Conservation (phyloP, 2,888 invertebrate species). For the Agrotis puta region DNA sequence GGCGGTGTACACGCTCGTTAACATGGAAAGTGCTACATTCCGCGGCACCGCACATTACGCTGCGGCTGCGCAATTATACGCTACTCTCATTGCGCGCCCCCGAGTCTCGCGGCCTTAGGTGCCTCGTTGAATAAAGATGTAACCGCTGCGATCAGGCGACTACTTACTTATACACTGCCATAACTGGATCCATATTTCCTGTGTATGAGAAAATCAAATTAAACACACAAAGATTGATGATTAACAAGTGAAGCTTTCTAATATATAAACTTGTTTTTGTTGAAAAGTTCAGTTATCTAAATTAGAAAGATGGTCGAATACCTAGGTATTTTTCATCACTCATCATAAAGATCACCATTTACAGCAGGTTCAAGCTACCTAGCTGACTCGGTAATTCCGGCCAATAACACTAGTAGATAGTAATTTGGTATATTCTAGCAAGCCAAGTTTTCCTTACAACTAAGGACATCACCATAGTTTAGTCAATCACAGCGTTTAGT, state of each 20-base stretch:
- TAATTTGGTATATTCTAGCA: neutral
- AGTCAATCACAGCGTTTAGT: too few relatives aligned
- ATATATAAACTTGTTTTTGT: too few relatives aligned
- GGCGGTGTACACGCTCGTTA: conserved; percentile 81
- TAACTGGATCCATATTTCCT: conserved; percentile 30
- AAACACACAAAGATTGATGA: neutral
- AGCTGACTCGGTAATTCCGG: neutral
- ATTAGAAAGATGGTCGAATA: too few relatives aligned
- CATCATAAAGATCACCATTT: neutral
- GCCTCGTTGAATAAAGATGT: conserved; percentile 64
- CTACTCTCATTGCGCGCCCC: conserved; percentile 65
- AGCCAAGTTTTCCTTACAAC: neutral
- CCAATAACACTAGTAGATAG: neutral
- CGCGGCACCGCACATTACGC: conserved; percentile 84
- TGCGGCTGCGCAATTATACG: conserved; percentile 82
- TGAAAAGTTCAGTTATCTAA: too few relatives aligned
- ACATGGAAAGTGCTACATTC: conserved; percentile 84
- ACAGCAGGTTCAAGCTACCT: neutral
- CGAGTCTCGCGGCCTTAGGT: conserved; percentile 49
- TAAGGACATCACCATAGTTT: neutral
- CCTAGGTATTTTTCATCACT: neutral
- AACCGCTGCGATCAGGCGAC: conserved; percentile 53
- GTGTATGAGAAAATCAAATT: conserved; percentile 18
- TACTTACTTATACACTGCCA: conserved; percentile 40
- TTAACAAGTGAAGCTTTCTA: too few relatives aligned